These are phyloP conservation scores for Trichomalopsis sarcophagae DNA, from an alignment of 1,140 invertebrate genomes.

Conservation along the genomic window DNA sequence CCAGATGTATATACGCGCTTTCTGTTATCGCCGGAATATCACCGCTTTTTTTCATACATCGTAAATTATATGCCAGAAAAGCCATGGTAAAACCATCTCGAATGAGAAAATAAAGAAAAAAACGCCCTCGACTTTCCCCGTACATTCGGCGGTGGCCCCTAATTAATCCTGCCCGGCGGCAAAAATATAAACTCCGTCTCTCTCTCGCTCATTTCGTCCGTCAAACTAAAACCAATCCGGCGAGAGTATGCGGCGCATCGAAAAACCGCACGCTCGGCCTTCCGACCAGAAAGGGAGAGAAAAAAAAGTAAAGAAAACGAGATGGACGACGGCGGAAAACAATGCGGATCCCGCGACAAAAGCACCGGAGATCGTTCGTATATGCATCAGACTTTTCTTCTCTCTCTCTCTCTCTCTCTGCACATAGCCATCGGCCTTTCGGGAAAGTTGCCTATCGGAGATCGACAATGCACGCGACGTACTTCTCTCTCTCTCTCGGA, in stretches of 20 bases:
- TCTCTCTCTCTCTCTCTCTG: not conserved
- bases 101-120: too few species aligned
- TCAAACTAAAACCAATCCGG: conserved; percentile 4
- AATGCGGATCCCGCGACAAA: not conserved
- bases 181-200: not conserved
- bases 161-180: not conserved
- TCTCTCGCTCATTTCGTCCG: not conserved
- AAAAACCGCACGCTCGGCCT: not conserved
- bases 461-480: not conserved
- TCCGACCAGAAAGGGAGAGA: not conserved
- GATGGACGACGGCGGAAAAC: not conserved
- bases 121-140: not conserved
- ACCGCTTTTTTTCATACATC: too few species aligned
- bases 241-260: not conserved
- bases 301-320: too few species aligned
- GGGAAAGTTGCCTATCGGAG: not conserved
- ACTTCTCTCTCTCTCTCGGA: not conserved
- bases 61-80: not conserved
- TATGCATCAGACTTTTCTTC: conserved; percentile 1
- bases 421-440: not conserved
- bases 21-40: not conserved
- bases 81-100: not conserved
- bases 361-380: not conserved
- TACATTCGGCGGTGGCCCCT: not conserved
- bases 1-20: too few species aligned